Percentiles rank a stretch among this genome's conserved stretches.
phyloP scores from a whole-genome alignment of 1,140 invertebrate genomes.

The Macrocentrus cingulum region DNA sequence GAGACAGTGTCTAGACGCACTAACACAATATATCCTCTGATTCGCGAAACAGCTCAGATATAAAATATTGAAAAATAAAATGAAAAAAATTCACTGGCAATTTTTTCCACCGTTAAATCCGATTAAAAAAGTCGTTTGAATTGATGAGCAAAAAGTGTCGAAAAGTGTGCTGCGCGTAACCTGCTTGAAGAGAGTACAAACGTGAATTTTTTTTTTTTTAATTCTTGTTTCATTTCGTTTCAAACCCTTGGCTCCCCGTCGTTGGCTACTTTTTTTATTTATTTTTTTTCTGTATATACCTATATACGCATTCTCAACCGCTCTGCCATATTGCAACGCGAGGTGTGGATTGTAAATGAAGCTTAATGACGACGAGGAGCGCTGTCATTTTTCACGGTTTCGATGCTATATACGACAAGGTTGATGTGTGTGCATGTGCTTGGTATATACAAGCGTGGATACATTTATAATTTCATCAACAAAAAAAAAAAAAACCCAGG shows the following conservation, averaged over 20 bases:
- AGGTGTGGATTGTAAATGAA: constrained; percentile 57
- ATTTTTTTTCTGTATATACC: constrained; percentile 43
- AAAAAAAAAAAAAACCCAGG: too few species aligned
- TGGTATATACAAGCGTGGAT: neutral
- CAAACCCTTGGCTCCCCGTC: constrained; percentile 43
- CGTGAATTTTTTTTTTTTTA: constrained; percentile 3
- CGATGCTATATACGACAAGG: constrained; percentile 13
- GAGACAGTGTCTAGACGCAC: constrained; percentile 47
- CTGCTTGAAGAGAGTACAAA: neutral
- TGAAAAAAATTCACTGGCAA: too few species aligned
- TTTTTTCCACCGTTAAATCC: neutral
- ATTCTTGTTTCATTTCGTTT: too few species aligned
- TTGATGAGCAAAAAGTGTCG: constrained; percentile 2
- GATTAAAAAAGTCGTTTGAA: constrained; percentile 3
- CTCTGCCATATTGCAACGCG: constrained; percentile 46
- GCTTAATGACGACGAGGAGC: constrained; percentile 47
- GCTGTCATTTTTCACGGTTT: constrained; percentile 39
- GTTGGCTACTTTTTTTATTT: constrained; percentile 39
- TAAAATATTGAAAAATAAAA: too few species aligned
- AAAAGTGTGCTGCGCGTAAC: neutral
- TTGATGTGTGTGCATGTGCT: constrained; percentile 4
- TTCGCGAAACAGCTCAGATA: too few species aligned
- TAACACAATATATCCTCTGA: neutral
- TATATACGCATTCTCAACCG: neutral
- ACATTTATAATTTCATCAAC: too few species aligned